Conservation (phyloP, 2,797 vertebrate genomes). For the Scyliorhinus canicula region DNA sequence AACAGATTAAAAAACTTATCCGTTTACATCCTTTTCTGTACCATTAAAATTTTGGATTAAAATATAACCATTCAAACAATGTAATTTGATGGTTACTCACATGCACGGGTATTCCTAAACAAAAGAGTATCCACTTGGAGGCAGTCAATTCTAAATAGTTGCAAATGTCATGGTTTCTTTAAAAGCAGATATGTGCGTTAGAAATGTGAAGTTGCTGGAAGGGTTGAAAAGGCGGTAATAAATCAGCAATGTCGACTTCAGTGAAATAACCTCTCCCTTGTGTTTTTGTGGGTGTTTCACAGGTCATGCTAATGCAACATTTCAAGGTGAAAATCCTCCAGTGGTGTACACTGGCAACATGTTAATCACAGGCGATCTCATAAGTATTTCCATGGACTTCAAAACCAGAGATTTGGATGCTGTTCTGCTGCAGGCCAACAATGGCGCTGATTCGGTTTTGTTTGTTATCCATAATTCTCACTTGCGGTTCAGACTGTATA, state of each 20-base stretch:
- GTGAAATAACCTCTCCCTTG: background rate
- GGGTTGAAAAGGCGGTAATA: background rate
- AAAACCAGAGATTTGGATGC: slow-evolving; percentile 74
- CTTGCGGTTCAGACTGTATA: slow-evolving; percentile 65
- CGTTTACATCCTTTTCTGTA: background rate
- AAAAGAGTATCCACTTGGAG: background rate
- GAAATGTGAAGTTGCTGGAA: background rate
- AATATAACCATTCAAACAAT: background rate
- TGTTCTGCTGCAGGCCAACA: slow-evolving; percentile 61
- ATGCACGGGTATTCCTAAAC: background rate
- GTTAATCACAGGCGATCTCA: slow-evolving; percentile 57
- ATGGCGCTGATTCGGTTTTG: slow-evolving; percentile 62
- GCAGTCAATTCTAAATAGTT: background rate
- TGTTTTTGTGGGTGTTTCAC: slow-evolving; percentile 37
- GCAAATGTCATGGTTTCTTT: background rate
- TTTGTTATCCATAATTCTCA: slow-evolving; percentile 71
- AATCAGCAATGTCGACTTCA: background rate
- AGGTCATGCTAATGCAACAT: slow-evolving; percentile 80
- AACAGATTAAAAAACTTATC: background rate
- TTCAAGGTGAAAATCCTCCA: slow-evolving; percentile 59
- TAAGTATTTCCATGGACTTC: slow-evolving; percentile 66
- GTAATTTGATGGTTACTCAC: background rate
- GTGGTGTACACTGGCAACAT: slow-evolving; percentile 62
- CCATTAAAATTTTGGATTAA: background rate
- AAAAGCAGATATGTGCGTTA: background rate